Percentiles rank a stretch among this genome's conserved stretches.
Conservation (phyloP, 2,797 vertebrate species). For the Macropus fuliginosus region DNA sequence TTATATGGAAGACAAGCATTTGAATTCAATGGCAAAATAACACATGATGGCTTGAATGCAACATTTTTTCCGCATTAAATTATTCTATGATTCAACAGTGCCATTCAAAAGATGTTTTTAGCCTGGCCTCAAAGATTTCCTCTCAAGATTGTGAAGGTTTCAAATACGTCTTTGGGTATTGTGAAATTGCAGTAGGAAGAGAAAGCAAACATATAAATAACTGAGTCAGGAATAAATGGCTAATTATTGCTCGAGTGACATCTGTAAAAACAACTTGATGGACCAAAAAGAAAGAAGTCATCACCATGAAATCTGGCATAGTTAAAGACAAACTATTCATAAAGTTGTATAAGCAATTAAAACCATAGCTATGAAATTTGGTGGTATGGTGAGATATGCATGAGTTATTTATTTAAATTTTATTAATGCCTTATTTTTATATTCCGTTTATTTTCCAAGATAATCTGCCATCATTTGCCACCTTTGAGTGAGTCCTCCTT, state of each 20-base stretch:
- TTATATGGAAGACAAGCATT: neutral
- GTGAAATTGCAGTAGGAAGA: neutral
- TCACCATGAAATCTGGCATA: fast-evolving
- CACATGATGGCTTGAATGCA: fast-evolving
- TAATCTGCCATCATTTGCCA: neutral
- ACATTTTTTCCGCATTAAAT: neutral
- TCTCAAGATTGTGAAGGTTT: neutral
- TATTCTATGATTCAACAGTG: neutral
- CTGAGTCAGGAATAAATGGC: fast-evolving
- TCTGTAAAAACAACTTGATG: too few species aligned
- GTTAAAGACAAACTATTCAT: neutral
- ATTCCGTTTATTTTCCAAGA: neutral
- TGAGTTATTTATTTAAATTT: neutral
- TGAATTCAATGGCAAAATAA: fast-evolving
- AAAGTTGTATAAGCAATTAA: neutral
- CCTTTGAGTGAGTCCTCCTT: too few species aligned
- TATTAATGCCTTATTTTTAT: neutral
- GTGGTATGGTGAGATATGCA: neutral
- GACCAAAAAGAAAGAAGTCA: too few species aligned
- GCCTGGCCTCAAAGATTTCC: neutral
- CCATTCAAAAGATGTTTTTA: constrained; percentile 38
- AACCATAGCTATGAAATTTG: fast-evolving
- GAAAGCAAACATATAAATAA: fast-evolving
- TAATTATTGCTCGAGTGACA: neutral
- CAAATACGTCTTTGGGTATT: neutral